These are phyloP conservation scores for Pandemis cinnamomeana DNA, from an alignment of 2,888 invertebrate species.

Conservation along the genomic window DNA sequence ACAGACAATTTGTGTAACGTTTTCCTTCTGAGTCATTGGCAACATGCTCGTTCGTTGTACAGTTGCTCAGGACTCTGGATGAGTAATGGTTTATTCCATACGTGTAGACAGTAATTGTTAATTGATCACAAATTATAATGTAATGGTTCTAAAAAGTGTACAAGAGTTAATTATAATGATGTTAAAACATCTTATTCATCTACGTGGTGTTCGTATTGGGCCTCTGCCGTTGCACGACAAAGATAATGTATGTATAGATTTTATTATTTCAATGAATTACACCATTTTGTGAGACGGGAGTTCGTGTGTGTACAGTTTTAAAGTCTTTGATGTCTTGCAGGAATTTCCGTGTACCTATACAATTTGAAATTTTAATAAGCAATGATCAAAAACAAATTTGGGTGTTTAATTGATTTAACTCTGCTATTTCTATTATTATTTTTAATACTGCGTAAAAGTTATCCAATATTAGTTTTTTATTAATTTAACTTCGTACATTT, in stretches of 20 bases:
- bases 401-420: not conserved
- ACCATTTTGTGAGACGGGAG: not conserved
- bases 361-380: no score
- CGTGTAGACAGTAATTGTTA: conserved; percentile 27
- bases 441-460: no score
- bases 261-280: not conserved
- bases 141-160: conserved; percentile 61
- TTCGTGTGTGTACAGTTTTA: not conserved
- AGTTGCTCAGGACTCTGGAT: conserved; percentile 26
- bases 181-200: conserved; percentile 63
- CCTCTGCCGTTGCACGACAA: conserved; percentile 43
- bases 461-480: no score
- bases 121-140: conserved; percentile 45
- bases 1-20: conserved; percentile 64
- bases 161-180: conserved; percentile 59
- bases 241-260: conserved; percentile 47
- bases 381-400: not conserved
- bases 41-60: conserved; percentile 17
- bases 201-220: conserved; percentile 47
- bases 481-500: no score
- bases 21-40: conserved; percentile 76
- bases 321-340: not conserved
- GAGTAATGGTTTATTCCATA: conserved; percentile 40
- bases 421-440: not conserved
- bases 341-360: no score